Percentiles rank a stretch among this genome's conserved stretches.
phyloP scores from a whole-genome alignment of 2,888 invertebrate species.

The Phytoseiulus persimilis region DNA sequence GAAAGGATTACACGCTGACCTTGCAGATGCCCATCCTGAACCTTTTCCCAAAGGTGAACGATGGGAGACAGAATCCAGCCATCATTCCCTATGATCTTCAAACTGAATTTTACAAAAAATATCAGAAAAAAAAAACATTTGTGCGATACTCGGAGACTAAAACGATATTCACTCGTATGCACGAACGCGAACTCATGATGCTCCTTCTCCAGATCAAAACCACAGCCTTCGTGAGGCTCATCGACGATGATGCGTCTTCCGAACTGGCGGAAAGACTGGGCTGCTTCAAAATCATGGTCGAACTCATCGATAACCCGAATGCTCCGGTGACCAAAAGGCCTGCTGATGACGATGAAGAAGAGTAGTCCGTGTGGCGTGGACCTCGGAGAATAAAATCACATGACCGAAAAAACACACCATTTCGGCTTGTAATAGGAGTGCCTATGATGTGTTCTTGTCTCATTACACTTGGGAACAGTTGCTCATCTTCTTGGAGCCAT shows the following conservation, averaged over 20 bases:
- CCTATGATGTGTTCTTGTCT: no score
- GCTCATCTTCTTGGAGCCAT: no score
- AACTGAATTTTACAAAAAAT: no score
- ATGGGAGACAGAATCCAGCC: no score
- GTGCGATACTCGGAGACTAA: no score
- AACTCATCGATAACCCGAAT: slow-evolving; percentile 23
- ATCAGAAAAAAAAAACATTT: no score
- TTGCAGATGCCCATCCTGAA: neutral
- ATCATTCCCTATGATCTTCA: no score
- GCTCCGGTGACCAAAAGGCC: neutral
- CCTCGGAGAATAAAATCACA: neutral
- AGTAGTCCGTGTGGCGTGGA: neutral
- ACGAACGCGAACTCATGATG: neutral
- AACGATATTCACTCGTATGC: no score
- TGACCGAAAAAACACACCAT: neutral
- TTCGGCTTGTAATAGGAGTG: no score
- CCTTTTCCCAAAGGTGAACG: slow-evolving; percentile 17
- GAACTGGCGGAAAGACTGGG: slow-evolving; percentile 8
- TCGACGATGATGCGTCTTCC: slow-evolving; percentile 26
- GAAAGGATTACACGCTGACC: slow-evolving; percentile 20
- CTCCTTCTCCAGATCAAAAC: slow-evolving; percentile 1
- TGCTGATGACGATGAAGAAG: slow-evolving; percentile 6
- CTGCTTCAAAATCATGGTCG: slow-evolving; percentile 26
- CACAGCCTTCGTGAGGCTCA: slow-evolving; percentile 27
- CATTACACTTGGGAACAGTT: no score